Base-by-base conservation (phyloP, 2,888 invertebrate genomes). In the Dynastes grantii region DNA sequence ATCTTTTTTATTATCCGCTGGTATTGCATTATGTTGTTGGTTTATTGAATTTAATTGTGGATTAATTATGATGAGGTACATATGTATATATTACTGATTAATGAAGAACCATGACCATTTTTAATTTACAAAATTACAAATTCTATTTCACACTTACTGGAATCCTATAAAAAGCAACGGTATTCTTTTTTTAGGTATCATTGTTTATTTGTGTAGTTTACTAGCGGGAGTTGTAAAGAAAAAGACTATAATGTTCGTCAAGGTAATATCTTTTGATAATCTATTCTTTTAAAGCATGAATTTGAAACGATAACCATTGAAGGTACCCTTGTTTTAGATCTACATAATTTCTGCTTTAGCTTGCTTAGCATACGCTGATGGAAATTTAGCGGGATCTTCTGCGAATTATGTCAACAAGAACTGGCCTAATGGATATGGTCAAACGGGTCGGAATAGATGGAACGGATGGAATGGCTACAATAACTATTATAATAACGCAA, bases 381-480 rank as follows among this genome's bases (percentile, higher is more conserved):
- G 51, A 51, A 49, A 51, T 68, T 68, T 27, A 27, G 4, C 22
- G 9, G 51, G 27, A 22, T 68, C n/a, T 11, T 27, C 51, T 13
- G 45, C 13, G 3, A n/a, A 65, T 16, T 4, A 40, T 1, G 16
- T 3, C 1, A 32, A 55, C n/a, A 13, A 1, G 3, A 16, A 55
- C 55, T 55, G 65, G 65, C 40, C 65, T 2, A n/a, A 3, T 22
- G 65, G 65, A 13, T 37, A 65, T 40, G 40, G 16, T 13, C n/a
- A 61, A 16, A 16, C 22, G 3, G 29, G 27, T 22, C 9, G 2
- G 58, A 58, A 58, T 9, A 58, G 22, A 6, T 61, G 61, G 61
- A 61, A 61, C 13, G 29, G 68, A 1, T 51, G 61, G 29, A 27
- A 27, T 13, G 53, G 71, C 55, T 55, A 71, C 37, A 37, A 55